These are phyloP conservation scores for Phrynocephalus guinanensis DNA, from an alignment of 2,797 vertebrate species.

Conservation along the genomic window DNA sequence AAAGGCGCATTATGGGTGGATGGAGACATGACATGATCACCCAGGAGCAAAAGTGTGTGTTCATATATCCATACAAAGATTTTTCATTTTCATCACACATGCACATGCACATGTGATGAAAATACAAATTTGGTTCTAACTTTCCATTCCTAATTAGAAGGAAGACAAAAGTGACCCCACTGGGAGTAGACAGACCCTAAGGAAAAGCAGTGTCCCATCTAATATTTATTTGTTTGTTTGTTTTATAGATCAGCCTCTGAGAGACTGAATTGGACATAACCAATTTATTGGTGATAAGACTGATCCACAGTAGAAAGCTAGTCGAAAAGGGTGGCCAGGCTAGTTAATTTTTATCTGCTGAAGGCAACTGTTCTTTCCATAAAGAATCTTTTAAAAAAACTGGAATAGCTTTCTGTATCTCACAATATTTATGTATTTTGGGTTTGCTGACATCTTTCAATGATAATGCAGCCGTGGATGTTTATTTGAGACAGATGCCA, in stretches of 20 bases:
- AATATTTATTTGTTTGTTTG: no score
- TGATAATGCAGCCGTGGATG: constrained; percentile 47
- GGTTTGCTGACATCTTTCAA: constrained; percentile 31
- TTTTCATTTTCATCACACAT: no score
- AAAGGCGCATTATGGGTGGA: no score
- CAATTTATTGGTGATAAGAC: background rate
- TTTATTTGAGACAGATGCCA: constrained; percentile 60
- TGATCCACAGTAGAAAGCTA: background rate
- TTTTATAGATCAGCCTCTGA: background rate
- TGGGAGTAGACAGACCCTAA: no score
- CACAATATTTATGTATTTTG: constrained; percentile 19
- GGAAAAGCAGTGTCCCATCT: no score
- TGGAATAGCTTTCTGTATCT: constrained; percentile 48
- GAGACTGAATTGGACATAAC: background rate
- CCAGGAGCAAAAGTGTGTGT: no score
- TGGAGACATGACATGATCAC: no score
- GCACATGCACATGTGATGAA: no score
- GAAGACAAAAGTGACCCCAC: no score
- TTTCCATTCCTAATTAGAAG: no score
- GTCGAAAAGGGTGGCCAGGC: background rate
- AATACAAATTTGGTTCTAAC: no score
- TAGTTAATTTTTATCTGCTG: background rate
- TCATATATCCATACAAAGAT: no score
- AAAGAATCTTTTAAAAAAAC: constrained; percentile 47
- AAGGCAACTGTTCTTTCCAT: background rate